phyloP scores from a whole-genome alignment of 2,113 vertebrate species.

The Condylura cristata region DNA sequence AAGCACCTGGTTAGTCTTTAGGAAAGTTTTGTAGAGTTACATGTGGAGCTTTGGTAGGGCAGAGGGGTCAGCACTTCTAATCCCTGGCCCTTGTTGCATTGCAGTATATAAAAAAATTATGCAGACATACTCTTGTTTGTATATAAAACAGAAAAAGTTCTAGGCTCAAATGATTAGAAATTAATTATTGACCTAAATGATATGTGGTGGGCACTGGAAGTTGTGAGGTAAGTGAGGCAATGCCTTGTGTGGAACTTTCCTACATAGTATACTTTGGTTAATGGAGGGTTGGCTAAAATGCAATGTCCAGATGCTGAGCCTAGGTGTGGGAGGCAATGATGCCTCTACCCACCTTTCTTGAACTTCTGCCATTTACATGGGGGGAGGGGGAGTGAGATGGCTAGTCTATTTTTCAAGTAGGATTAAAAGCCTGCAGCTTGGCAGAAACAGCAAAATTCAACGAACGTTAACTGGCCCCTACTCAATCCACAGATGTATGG shows the following conservation, averaged over 20 bases:
- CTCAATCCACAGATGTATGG: background rate
- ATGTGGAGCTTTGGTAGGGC: too few relatives aligned
- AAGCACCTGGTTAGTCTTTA: too few relatives aligned
- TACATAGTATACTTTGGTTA: background rate
- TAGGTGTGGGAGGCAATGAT: background rate
- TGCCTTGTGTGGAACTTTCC: background rate
- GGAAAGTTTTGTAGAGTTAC: too few relatives aligned
- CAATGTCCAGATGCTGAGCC: background rate
- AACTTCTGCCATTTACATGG: background rate
- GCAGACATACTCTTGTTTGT: too few relatives aligned
- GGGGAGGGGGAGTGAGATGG: background rate
- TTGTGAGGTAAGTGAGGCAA: background rate
- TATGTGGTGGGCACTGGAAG: accelerated
- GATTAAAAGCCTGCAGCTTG: background rate
- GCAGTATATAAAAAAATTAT: too few relatives aligned
- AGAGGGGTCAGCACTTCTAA: too few relatives aligned
- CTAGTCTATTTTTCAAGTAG: background rate
- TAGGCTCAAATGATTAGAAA: background rate
- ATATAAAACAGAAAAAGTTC: background rate
- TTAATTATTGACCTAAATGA: background rate
- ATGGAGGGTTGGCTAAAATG: background rate
- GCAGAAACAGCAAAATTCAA: background rate
- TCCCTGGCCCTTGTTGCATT: too few relatives aligned
- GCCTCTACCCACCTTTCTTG: background rate
- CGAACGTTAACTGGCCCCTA: background rate